Base-by-base conservation (phyloP, 2,888 invertebrate species). In the Pollenia griseotomentosa region DNA sequence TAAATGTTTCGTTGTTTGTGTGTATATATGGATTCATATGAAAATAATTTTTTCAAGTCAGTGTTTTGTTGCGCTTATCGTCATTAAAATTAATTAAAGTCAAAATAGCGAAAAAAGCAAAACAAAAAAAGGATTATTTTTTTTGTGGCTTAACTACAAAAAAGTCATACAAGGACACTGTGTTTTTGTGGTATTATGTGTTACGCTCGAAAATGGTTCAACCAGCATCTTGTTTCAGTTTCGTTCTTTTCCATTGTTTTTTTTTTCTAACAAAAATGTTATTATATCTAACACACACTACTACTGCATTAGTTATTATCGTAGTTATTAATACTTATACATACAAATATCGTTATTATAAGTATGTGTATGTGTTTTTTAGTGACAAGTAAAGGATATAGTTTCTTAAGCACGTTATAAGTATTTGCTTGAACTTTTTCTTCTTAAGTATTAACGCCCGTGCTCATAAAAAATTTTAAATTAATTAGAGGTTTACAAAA, bases 11-110 rank as follows among this genome's bases (percentile, higher is more conserved):
- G 68, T 53, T 81, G 12, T 77, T 42, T 78, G 71, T 19, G 19
- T 19, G 19, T 65, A 59, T 48, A 42, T 68, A 14, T 19, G 19
- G 2, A 10, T 46, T 44, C 46, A 5, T 61, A 51, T 61, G 12
- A 16, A 23, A 48, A 61, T 42, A 70, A 57, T 71, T 48, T 63
- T 78, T 77, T 70, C 59, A 77, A 68, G 66, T 83, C 78, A 85
- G 78, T 71, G 70, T 83, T 83, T 85, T 68, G 57, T 68, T 85
- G 88, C 87, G 88, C 87, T 91, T 90, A 87, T 89, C 88, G 89
- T 90, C 90, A 91, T 91, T 91, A 91, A 92, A 91, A 91, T 90
- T 91, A 91, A 92, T 92, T 91, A 90, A 90, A 90, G 90, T 90
- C 89, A 89, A 89, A 90, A 90, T 90, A 89, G 87, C 88, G 23